Evolutionary conservation across 2,888 invertebrate species (phyloP).

Genomic region (Tiliacea citrago): DNA sequence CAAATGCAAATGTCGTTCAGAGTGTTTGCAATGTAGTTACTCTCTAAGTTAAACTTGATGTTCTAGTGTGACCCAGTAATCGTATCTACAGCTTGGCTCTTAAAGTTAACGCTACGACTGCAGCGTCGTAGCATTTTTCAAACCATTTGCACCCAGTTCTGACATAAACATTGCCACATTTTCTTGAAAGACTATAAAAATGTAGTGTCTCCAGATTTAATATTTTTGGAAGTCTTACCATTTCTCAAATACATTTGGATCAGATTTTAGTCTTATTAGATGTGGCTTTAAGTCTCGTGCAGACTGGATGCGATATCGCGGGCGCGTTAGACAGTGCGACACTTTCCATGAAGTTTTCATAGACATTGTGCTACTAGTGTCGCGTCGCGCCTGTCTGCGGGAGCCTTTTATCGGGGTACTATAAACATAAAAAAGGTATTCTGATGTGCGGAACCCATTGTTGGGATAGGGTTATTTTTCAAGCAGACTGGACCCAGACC

Average conservation of each 20-base stretch:
- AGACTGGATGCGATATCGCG: no score
- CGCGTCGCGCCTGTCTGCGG: no score
- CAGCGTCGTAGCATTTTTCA: slow-evolving; percentile 52
- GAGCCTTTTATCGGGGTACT: background rate
- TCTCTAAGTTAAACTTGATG: slow-evolving; percentile 34
- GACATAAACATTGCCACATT: slow-evolving; percentile 42
- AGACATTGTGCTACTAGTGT: no score
- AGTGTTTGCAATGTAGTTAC: slow-evolving; percentile 47
- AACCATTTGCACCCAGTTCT: slow-evolving; percentile 60
- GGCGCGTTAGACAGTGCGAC: no score
- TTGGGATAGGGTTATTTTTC: background rate
- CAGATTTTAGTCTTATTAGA: background rate
- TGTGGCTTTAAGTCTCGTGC: background rate
- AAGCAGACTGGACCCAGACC: slow-evolving; percentile 2
- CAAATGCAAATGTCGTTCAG: slow-evolving; percentile 48
- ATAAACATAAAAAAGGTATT: background rate
- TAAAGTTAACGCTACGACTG: slow-evolving; percentile 36
- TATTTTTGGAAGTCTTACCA: background rate
- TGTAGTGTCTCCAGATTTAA: slow-evolving; percentile 35
- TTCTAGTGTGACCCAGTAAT: slow-evolving; percentile 38
- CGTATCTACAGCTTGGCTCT: slow-evolving; percentile 26
- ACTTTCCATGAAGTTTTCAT: no score
- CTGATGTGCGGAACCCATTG: background rate
- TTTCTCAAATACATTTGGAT: slow-evolving; percentile 2
- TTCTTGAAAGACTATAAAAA: slow-evolving; percentile 42